Percentiles rank a stretch among this genome's conserved stretches.
Evolutionary conservation across 1,140 invertebrate species (phyloP).

Genomic region (Triops cancriformis): DNA sequence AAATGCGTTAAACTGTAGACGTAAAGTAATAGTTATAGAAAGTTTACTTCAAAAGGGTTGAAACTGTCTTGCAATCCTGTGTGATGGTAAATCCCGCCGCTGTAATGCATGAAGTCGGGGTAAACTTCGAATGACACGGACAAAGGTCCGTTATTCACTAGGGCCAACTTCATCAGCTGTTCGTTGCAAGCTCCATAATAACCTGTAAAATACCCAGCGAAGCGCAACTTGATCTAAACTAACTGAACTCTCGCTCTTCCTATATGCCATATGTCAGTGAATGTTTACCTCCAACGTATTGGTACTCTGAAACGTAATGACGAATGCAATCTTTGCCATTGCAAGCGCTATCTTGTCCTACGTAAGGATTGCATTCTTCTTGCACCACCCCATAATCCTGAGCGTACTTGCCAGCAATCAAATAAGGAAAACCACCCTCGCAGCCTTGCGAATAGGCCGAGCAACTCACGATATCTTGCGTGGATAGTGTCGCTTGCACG

Average conservation of each 20-base stretch:
- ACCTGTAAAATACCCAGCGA: conserved; percentile 28
- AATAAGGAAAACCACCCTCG: conserved; percentile 47
- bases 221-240: too few relatives aligned
- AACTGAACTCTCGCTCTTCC: neutral
- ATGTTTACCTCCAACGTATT: conserved; percentile 42
- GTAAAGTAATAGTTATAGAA: neutral
- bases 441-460: conserved; percentile 45
- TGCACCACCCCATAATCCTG: conserved; percentile 44
- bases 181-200: conserved; percentile 45
- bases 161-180: conserved; percentile 42
- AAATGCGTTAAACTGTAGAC: too few relatives aligned
- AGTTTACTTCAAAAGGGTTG: conserved; percentile 37
- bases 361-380: conserved; percentile 45
- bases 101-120: conserved; percentile 41
- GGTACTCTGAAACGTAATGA: conserved; percentile 43
- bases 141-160: conserved; percentile 47
- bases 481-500: conserved; percentile 39
- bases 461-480: conserved; percentile 48
- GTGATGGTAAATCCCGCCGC: conserved; percentile 41
- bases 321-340: conserved; percentile 37
- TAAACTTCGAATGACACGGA: conserved; percentile 47
- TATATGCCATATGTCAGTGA: neutral
- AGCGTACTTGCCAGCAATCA: conserved; percentile 44
- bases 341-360: conserved; percentile 37
- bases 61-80: conserved; percentile 37